Evolutionary conservation across 2,113 vertebrate species (phyloP).

Genomic region (Labrus mixtus): DNA sequence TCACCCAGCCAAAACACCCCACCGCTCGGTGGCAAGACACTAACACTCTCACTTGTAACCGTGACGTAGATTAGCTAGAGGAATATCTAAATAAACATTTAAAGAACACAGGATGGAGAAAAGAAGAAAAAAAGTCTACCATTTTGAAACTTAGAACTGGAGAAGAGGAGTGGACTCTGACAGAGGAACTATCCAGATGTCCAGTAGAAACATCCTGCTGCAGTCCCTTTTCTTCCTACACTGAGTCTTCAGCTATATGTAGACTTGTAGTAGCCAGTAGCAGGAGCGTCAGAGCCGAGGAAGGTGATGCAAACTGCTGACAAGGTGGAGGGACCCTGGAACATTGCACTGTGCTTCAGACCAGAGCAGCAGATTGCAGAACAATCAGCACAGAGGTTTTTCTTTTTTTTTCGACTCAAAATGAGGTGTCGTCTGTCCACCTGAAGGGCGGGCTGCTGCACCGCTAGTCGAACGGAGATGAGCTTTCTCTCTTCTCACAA

Average conservation of each 20-base stretch:
- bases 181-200: conserved; percentile 48
- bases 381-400: conserved; percentile 44
- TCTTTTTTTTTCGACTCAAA: conserved; percentile 11
- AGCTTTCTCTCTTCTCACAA: conserved; percentile 81
- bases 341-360: conserved; percentile 30
- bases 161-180: conserved; percentile 41
- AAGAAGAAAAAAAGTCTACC: conserved; percentile 37
- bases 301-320: conserved; percentile 25
- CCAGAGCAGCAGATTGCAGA: conserved; percentile 50
- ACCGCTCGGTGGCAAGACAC: conserved; percentile 55
- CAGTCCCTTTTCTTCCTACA: conserved; percentile 64
- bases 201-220: conserved; percentile 25
- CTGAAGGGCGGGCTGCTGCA: conserved; percentile 59
- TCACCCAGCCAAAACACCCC: conserved; percentile 67
- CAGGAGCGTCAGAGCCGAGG: conserved; percentile 34
- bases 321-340: conserved; percentile 26
- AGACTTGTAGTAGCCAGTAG: conserved; percentile 71
- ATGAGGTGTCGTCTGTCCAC: conserved; percentile 27
- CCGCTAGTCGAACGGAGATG: conserved; percentile 46
- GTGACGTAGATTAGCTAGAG: conserved; percentile 80
- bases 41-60: conserved; percentile 78
- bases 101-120: conserved; percentile 46
- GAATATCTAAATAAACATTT: conserved; percentile 66
- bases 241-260: conserved; percentile 61
- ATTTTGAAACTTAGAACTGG: conserved; percentile 39